Evolutionary conservation across 1,140 invertebrate species (phyloP).

Genomic region (Hydropsyche tenuis): DNA sequence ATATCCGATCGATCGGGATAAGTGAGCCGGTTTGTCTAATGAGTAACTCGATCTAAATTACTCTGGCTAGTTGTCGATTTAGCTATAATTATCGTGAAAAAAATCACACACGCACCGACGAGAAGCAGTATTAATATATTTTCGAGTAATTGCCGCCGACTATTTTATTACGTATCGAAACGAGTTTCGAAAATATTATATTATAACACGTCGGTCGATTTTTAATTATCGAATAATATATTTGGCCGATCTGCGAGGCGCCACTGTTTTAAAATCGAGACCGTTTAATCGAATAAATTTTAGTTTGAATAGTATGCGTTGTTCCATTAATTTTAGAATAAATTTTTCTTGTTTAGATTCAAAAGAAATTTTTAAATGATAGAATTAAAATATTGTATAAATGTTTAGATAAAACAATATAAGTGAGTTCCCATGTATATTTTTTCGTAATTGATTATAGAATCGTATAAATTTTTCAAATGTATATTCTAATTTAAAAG

Average conservation of each 20-base stretch:
- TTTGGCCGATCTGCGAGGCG: no score
- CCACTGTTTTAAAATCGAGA: no score
- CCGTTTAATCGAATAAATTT: no score
- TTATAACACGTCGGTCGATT: no score
- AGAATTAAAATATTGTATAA: no score
- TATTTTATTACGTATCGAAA: not conserved
- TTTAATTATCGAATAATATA: no score
- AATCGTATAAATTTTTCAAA: not conserved
- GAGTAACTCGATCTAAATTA: slow-evolving; percentile 34
- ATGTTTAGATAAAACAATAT: no score
- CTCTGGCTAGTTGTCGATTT: slow-evolving; percentile 30
- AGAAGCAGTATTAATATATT: not conserved
- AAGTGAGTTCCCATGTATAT: no score
- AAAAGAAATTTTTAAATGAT: no score
- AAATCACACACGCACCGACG: not conserved
- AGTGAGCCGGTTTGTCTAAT: slow-evolving; percentile 28
- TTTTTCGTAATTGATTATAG: not conserved
- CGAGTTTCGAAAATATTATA: slow-evolving; percentile 2
- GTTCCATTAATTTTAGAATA: no score
- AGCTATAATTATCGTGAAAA: slow-evolving; percentile 19
- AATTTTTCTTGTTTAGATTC: no score
- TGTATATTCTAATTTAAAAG: not conserved
- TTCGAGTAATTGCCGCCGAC: slow-evolving; percentile 5
- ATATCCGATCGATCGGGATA: not conserved
- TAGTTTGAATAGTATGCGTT: no score